Conservation (phyloP, 2,113 vertebrate species). For the Pycnonotus jocosus region DNA sequence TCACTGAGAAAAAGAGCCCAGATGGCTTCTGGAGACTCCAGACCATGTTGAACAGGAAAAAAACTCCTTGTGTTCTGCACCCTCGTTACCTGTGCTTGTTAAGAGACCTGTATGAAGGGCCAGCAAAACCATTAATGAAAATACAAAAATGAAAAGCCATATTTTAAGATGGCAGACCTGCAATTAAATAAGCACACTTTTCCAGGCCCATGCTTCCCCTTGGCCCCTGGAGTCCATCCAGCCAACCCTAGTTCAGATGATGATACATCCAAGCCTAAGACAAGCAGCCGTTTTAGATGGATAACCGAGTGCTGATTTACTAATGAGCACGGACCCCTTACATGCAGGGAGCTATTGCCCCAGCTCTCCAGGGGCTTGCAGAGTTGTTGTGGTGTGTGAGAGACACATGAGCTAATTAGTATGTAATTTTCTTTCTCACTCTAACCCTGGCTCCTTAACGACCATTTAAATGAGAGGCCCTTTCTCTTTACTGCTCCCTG, state of each 20-base stretch:
- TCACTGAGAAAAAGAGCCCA: background rate
- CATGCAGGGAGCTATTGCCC: constrained; percentile 24
- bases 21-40: background rate
- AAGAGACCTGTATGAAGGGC: background rate
- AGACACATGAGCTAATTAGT: constrained; percentile 58
- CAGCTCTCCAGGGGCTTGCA: background rate
- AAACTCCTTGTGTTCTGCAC: background rate
- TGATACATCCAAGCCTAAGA: background rate
- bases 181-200: background rate
- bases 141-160: background rate
- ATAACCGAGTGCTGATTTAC: constrained; percentile 47
- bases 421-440: constrained; percentile 54
- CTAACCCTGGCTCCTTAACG: constrained; percentile 49
- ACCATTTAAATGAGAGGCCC: constrained; percentile 54
- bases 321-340: constrained; percentile 41
- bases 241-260: background rate
- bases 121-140: background rate
- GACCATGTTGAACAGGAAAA: background rate
- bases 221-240: background rate
- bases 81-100: background rate
- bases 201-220: background rate
- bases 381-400: constrained; percentile 17
- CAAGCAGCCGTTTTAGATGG: background rate
- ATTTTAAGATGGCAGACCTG: background rate
- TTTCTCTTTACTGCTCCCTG: constrained; percentile 53